Conservation (phyloP, 2,797 vertebrate species). For the Poeciliopsis infans region DNA sequence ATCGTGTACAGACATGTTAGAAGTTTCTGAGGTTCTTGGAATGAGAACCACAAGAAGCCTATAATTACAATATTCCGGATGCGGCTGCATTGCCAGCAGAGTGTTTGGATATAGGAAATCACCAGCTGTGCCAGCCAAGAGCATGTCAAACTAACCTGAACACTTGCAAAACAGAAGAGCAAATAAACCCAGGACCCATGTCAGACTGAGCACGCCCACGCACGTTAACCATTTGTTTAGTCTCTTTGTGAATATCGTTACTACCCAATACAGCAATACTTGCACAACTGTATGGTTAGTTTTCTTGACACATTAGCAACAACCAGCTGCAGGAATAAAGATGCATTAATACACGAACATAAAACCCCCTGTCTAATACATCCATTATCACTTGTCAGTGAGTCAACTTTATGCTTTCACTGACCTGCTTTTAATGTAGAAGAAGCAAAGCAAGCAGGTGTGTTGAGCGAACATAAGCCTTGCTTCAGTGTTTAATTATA, state of each 20-base stretch:
- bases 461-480: not conserved
- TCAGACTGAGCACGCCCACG: conserved; percentile 30
- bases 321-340: not conserved
- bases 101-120: conserved; percentile 8
- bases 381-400: not conserved
- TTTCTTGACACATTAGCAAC: not conserved
- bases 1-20: conserved; percentile 6
- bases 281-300: not conserved
- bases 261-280: not conserved
- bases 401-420: not conserved
- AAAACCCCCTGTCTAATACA: not conserved
- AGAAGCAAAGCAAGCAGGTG: conserved; percentile 6
- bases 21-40: not conserved
- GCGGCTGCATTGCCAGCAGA: not conserved
- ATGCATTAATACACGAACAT: not conserved
- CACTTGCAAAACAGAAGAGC: not conserved
- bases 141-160: conserved; percentile 18
- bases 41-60: not conserved
- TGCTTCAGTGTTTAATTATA: conserved; percentile 3
- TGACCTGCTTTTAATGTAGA: conserved; percentile 2
- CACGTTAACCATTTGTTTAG: conserved; percentile 18
- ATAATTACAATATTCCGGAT: not conserved
- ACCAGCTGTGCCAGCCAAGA: not conserved
- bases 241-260: conserved; percentile 2
- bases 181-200: conserved; percentile 5